Percentiles rank a stretch among this genome's conserved stretches.
Conservation (phyloP, 2,113 vertebrate species). For the Strigops habroptila region DNA sequence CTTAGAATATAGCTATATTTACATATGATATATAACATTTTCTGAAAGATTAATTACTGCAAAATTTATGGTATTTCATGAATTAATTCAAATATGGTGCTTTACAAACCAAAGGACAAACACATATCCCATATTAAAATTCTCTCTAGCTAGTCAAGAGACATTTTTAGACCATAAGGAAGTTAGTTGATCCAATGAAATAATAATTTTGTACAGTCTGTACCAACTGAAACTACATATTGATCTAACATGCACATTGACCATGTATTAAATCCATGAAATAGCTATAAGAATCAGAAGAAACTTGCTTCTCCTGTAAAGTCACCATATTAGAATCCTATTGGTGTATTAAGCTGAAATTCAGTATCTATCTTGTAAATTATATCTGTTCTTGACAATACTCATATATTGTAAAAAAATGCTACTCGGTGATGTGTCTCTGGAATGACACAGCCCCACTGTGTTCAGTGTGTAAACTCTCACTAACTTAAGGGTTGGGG, state of each 20-base stretch:
- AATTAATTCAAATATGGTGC: neutral
- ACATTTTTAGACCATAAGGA: neutral
- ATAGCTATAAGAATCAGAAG: neutral
- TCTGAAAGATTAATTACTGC: neutral
- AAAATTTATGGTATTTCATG: neutral
- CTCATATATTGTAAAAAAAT: neutral
- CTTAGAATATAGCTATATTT: neutral
- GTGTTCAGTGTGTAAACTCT: neutral
- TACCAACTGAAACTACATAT: neutral
- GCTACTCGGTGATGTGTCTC: neutral
- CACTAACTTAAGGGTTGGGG: neutral
- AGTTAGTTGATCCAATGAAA: neutral
- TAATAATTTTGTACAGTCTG: neutral
- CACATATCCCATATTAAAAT: neutral
- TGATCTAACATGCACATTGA: neutral
- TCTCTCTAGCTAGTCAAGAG: neutral
- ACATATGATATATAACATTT: neutral
- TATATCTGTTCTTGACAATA: neutral
- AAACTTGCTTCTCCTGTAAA: neutral
- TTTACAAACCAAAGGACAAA: neutral
- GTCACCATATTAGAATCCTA: neutral
- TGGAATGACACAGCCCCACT: neutral
- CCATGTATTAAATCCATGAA: neutral
- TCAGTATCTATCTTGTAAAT: neutral
- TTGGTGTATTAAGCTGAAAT: neutral